A percentile compares a stretch with the other conserved stretches of the same genome.
These are phyloP conservation scores for Eumerus sabulonum DNA, from an alignment of 2,888 invertebrate species.

Conservation along the genomic window DNA sequence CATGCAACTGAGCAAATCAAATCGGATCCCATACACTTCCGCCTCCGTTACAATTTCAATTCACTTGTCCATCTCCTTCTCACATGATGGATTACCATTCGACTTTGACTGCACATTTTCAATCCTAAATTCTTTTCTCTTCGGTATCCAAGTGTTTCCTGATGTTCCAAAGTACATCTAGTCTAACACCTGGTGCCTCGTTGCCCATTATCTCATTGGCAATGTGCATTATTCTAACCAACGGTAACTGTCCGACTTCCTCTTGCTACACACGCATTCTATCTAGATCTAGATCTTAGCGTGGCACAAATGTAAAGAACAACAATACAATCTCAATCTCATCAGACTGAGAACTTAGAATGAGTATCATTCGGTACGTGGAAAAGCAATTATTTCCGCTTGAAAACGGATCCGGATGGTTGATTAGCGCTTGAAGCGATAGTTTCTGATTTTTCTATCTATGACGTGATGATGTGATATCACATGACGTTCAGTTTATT, in stretches of 20 bases:
- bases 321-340: slow-evolving; percentile 13
- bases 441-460: slow-evolving; percentile 2
- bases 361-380: slow-evolving; percentile 42
- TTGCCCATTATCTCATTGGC: slow-evolving; percentile 31
- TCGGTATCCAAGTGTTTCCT: slow-evolving; percentile 50
- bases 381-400: slow-evolving; percentile 66
- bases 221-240: slow-evolving; percentile 17
- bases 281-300: slow-evolving; percentile 35
- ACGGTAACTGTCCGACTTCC: slow-evolving; percentile 59
- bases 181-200: slow-evolving; percentile 47
- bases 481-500: slow-evolving; percentile 39
- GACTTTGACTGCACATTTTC: no score
- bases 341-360: neutral
- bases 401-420: slow-evolving; percentile 58
- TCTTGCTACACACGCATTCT: slow-evolving; percentile 48
- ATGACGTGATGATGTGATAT: slow-evolving; percentile 16
- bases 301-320: slow-evolving; percentile 2
- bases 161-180: slow-evolving; percentile 42
- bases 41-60: neutral
- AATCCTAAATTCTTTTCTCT: slow-evolving; percentile 2
- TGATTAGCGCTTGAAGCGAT: slow-evolving; percentile 40
- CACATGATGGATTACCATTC: slow-evolving; percentile 36
- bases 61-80: slow-evolving; percentile 7
- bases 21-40: neutral
- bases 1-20: neutral